phyloP scores from a whole-genome alignment of 2,113 vertebrate species.

The Azemiops feae region DNA sequence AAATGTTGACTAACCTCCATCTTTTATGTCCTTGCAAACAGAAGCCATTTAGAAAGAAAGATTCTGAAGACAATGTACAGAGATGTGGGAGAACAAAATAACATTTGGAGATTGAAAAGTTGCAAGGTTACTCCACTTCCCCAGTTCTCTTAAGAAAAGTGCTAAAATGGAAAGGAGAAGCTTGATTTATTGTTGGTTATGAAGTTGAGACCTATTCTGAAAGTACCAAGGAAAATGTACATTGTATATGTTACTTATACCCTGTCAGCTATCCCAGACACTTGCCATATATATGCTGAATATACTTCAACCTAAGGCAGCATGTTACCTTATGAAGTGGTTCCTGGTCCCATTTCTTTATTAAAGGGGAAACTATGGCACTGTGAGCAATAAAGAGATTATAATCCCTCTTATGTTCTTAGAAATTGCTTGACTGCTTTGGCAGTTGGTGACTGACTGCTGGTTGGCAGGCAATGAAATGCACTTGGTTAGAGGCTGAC shows the following conservation, averaged over 20 bases:
- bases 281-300: neutral
- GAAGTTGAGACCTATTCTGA: neutral
- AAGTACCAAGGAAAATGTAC: neutral
- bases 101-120: neutral
- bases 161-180: neutral
- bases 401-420: neutral
- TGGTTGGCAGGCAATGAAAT: neutral
- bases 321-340: neutral
- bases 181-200: neutral
- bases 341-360: no score
- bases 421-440: neutral
- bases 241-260: neutral
- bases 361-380: neutral
- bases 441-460: neutral
- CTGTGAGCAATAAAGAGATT: neutral
- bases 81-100: neutral
- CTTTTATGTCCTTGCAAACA: neutral
- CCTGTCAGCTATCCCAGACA: neutral
- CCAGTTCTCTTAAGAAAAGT: conserved; percentile 6
- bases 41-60: conserved; percentile 18
- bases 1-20: conserved; percentile 25
- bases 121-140: neutral
- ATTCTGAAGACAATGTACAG: conserved; percentile 7
- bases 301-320: neutral
- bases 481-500: neutral